These are phyloP conservation scores for Diadromus collaris DNA, from an alignment of 2,888 invertebrate genomes.

Conservation along the genomic window DNA sequence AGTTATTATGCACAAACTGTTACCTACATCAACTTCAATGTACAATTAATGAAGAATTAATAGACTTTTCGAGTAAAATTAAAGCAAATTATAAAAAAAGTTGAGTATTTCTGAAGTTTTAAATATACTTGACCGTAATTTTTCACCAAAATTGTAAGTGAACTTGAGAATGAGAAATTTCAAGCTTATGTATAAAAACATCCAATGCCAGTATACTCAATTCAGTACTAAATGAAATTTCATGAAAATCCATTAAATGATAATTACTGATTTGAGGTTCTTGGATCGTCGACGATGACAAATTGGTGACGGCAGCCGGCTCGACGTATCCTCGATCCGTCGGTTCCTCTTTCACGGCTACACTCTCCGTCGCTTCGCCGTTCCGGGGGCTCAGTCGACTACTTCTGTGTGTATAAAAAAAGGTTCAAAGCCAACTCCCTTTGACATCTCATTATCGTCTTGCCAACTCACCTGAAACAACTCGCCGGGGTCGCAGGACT, in stretches of 20 bases:
- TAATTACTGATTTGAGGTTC: slow-evolving; percentile 69
- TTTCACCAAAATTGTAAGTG: too few species aligned
- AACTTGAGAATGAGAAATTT: too few species aligned
- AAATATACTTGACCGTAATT: too few species aligned
- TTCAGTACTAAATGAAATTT: slow-evolving; percentile 3
- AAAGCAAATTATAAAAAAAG: too few species aligned
- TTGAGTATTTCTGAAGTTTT: too few species aligned
- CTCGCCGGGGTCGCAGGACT: slow-evolving; percentile 66
- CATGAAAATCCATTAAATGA: not conserved
- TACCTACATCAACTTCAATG: too few species aligned
- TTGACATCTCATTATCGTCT: not conserved
- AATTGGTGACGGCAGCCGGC: slow-evolving; percentile 66
- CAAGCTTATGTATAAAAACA: too few species aligned
- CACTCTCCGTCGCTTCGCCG: slow-evolving; percentile 67
- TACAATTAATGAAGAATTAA: too few species aligned
- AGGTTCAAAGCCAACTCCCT: not conserved
- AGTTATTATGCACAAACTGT: too few species aligned
- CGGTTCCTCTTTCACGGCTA: slow-evolving; percentile 75
- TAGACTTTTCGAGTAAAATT: too few species aligned
- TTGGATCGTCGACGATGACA: slow-evolving; percentile 66
- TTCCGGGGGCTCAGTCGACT: slow-evolving; percentile 64
- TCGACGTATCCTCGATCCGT: slow-evolving; percentile 73
- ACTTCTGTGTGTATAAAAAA: slow-evolving; percentile 55
- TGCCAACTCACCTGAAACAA: slow-evolving; percentile 69
- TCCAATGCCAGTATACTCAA: not conserved